Percentiles rank a stretch among this genome's conserved stretches.
These are phyloP conservation scores for Rhopilema esculentum DNA, from an alignment of 30 jellyfish, hydroid and myxozoan species.

Conservation along the genomic window DNA sequence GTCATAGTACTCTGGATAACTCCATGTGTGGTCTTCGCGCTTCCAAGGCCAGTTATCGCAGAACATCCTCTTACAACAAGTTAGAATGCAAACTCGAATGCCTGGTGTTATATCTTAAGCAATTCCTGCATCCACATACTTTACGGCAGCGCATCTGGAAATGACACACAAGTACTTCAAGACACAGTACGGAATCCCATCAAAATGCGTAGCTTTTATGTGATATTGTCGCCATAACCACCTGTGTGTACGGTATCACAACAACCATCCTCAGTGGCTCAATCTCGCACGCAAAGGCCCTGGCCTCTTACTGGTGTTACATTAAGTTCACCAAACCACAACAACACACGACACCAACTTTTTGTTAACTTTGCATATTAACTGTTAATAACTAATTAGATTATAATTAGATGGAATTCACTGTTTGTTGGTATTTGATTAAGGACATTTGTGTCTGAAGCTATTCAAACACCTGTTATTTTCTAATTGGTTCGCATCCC, in stretches of 20 bases:
- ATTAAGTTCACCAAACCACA: no score
- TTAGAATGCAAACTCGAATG: neutral
- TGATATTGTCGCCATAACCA: slow-evolving; percentile 43
- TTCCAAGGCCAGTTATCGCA: slow-evolving; percentile 44
- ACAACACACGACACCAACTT: no score
- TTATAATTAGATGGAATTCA: no score
- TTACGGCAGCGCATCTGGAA: slow-evolving; percentile 12
- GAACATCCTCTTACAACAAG: slow-evolving; percentile 36
- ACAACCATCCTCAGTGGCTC: neutral
- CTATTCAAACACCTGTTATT: no score
- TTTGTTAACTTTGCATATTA: no score
- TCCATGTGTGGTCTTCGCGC: slow-evolving; percentile 64
- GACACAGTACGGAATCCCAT: neutral
- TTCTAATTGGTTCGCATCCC: no score
- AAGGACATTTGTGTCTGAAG: no score
- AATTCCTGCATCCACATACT: neutral
- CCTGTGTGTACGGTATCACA: slow-evolving; percentile 27
- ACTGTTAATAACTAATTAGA: no score
- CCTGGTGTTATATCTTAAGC: neutral
- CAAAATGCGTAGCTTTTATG: neutral
- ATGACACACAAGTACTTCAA: neutral
- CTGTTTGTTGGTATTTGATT: no score
- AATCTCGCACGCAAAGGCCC: neutral
- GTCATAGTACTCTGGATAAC: slow-evolving; percentile 53
- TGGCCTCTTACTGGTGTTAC: neutral